phyloP scores from a whole-genome alignment of 2,797 vertebrate genomes.

The Saxicola maurus region DNA sequence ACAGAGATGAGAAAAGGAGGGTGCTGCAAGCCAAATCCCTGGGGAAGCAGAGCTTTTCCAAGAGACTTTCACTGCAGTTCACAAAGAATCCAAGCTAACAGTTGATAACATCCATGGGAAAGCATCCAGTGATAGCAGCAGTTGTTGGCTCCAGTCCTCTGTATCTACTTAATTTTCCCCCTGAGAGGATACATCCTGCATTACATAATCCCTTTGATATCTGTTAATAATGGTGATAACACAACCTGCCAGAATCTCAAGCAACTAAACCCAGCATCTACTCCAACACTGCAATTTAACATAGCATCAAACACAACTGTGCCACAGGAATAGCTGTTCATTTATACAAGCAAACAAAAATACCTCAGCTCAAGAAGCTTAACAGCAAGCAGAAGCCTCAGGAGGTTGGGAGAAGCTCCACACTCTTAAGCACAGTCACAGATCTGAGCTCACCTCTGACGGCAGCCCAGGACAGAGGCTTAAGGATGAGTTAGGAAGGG shows the following conservation, averaged over 20 bases:
- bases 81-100: background rate
- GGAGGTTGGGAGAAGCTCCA: rapidly evolving
- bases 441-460: background rate
- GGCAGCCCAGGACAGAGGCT: background rate
- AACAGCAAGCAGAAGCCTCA: background rate
- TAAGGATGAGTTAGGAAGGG: background rate
- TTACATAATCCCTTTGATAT: background rate
- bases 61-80: background rate
- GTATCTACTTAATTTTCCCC: background rate
- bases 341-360: background rate
- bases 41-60: background rate
- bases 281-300: background rate
- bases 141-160: background rate
- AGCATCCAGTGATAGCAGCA: background rate
- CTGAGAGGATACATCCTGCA: background rate
- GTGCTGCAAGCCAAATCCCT: background rate
- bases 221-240: background rate
- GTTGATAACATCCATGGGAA: background rate
- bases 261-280: background rate
- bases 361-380: background rate
- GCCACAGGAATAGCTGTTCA: background rate
- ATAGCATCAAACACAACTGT: background rate
- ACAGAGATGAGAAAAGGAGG: background rate
- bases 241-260: background rate
- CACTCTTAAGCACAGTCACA: background rate